Base-by-base conservation (phyloP, 1,140 invertebrate species). In the Ectropis grisescens region DNA sequence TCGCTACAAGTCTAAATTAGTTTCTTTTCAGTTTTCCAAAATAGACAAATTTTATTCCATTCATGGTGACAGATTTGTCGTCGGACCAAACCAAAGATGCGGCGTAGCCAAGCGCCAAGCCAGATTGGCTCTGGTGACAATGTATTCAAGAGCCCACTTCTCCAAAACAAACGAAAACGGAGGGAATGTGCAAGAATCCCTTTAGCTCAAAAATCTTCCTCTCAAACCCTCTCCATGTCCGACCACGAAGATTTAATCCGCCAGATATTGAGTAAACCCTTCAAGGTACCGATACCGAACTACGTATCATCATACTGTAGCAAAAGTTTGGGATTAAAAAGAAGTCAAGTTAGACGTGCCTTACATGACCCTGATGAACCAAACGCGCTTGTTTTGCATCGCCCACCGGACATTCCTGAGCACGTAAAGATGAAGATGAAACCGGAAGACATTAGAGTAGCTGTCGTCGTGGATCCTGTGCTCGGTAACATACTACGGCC, bases 351-450 rank as follows among this genome's bases (percentile, higher is more conserved):
- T 11, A 57, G 72, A 30, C 86, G 90, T 41, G 82, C 98, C 1
- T 75, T 99, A 8, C 93, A 97, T 68, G 97, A 99, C 84, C 98
- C 98, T 0, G 88, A 92, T 57, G 96, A 92, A 59, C 94, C 97
- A 13, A 94, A 93, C 69, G 97, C 98, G 1, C 81, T 99, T 2
- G 90, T 99, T 10, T 83, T 99, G 9, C 99, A 93, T 69, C 71
- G 82, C 6, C 98, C 98, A 2, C 92, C 93, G 2, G 45, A 66
- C 14, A 79, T 95, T 23, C 89, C 90, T 19, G 90, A 91, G 51
- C 91, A 96, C 70, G 94, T 97, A 28, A 90, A 89, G 69, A 81
- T 97, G 40, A 96, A 93, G 84, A 69, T 83, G 69, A 78, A 64
- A 22, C 58, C 66, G 60, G 85, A 76, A 22, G 88, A 90, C 39